Conservation (phyloP, 2,797 vertebrate genomes). For the Malacoraja senta region DNA sequence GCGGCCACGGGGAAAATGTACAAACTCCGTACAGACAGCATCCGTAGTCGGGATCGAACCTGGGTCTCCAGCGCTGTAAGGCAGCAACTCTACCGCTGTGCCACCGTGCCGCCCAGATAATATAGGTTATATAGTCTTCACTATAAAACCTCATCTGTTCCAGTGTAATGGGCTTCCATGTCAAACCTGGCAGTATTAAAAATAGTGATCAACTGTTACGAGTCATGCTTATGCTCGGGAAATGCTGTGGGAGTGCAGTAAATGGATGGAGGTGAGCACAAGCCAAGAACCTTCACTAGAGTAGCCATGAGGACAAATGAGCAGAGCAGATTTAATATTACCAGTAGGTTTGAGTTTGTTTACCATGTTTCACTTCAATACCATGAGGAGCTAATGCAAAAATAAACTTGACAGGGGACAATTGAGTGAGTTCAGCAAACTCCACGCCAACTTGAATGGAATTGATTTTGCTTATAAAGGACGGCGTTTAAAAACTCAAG, state of each 20-base stretch:
- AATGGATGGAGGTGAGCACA: not conserved
- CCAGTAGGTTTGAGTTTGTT: not conserved
- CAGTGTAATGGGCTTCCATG: not conserved
- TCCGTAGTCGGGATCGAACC: too few species aligned
- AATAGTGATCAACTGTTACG: not conserved
- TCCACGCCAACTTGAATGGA: not conserved
- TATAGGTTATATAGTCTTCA: not conserved
- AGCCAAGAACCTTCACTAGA: not conserved
- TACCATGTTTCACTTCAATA: not conserved
- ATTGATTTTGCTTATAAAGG: not conserved
- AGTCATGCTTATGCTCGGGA: not conserved
- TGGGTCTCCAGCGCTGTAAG: too few species aligned
- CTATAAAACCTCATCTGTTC: not conserved
- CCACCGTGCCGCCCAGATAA: too few species aligned
- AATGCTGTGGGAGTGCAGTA: not conserved
- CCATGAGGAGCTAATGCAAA: slow-evolving; percentile 35
- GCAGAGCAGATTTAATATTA: not conserved
- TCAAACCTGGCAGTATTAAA: not conserved
- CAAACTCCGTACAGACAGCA: too few species aligned
- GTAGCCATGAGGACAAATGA: not conserved
- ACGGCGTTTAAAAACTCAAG: not conserved
- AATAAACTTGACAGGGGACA: slow-evolving; percentile 26
- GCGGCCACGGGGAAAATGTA: too few species aligned
- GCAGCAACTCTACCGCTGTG: too few species aligned
- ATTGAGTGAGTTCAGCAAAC: slow-evolving; percentile 27